Evolutionary conservation across 2,888 invertebrate species (phyloP).

Genomic region (Ischnus inquisitorius): DNA sequence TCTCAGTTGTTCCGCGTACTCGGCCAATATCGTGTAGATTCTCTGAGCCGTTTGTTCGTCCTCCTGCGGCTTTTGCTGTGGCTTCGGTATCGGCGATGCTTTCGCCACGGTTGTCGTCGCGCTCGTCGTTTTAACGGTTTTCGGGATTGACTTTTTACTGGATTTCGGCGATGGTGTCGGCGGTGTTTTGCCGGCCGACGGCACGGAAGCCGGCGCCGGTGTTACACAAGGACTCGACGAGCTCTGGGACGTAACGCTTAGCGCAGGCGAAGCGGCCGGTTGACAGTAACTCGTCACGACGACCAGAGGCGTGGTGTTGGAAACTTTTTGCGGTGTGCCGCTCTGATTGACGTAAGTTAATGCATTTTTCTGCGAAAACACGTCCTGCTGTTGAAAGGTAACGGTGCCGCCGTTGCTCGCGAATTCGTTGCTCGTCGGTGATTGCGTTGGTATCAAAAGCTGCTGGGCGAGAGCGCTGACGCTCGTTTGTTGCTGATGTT

Average conservation of each 20-base stretch:
- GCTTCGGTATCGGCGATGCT: conserved; percentile 89
- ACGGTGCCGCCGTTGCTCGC: conserved; percentile 76
- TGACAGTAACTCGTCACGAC: conserved; percentile 87
- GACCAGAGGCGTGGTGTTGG: conserved; percentile 86
- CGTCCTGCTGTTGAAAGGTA: conserved; percentile 79
- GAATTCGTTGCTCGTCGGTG: conserved; percentile 76
- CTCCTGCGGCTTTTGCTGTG: conserved; percentile 91
- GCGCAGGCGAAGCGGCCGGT: conserved; percentile 87
- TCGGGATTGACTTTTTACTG: conserved; percentile 85
- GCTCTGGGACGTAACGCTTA: conserved; percentile 87
- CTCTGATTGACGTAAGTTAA: conserved; percentile 87
- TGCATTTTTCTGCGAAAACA: conserved; percentile 86
- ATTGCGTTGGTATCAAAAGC: conserved; percentile 79
- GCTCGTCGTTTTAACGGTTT: conserved; percentile 87
- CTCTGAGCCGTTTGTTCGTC: conserved; percentile 93
- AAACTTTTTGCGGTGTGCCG: conserved; percentile 82
- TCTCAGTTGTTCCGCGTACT: conserved; percentile 92
- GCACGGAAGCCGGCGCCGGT: conserved; percentile 86
- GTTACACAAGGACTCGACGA: conserved; percentile 88
- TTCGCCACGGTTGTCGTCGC: conserved; percentile 88
- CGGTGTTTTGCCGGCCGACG: conserved; percentile 86
- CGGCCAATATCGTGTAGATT: conserved; percentile 92
- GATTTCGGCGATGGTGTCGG: conserved; percentile 82
- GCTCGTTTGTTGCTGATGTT: conserved; percentile 75
- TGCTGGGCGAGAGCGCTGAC: conserved; percentile 80